phyloP scores from a whole-genome alignment of 2,797 vertebrate genomes.

The Pipistrellus kuhlii region DNA sequence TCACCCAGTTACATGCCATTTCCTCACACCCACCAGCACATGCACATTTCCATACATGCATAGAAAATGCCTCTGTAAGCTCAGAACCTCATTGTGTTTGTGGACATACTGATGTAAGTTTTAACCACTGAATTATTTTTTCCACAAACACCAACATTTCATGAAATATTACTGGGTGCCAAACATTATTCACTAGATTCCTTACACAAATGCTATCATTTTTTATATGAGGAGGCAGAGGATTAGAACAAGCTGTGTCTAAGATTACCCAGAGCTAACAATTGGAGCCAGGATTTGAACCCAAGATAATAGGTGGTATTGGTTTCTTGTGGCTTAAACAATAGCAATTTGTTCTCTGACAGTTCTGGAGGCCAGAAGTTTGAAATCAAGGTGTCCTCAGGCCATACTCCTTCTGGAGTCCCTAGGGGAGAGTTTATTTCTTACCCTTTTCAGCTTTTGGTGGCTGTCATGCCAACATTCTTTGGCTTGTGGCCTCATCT shows the following conservation, averaged over 20 bases:
- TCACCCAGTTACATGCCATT: background rate
- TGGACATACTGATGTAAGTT: background rate
- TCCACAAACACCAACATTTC: background rate
- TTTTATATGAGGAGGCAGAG: slow-evolving; percentile 1
- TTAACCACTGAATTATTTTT: background rate
- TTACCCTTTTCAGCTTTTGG: background rate
- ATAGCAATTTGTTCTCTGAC: background rate
- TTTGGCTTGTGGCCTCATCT: background rate
- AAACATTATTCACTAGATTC: background rate
- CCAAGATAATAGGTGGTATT: background rate
- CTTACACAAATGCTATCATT: background rate
- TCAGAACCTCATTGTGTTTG: background rate
- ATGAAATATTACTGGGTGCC: background rate
- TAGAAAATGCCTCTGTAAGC: background rate
- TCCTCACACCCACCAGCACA: background rate
- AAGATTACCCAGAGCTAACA: background rate
- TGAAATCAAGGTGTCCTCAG: background rate
- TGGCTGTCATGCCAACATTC: background rate
- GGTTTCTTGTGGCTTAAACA: background rate
- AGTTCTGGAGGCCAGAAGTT: background rate
- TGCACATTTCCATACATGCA: fast-evolving
- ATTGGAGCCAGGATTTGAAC: background rate
- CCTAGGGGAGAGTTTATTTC: background rate
- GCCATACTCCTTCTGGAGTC: background rate
- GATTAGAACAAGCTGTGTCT: background rate